Evolutionary conservation across 35 echinoderm and acorn worm genomes (phyloP).

Genomic region (Acanthaster planci): DNA sequence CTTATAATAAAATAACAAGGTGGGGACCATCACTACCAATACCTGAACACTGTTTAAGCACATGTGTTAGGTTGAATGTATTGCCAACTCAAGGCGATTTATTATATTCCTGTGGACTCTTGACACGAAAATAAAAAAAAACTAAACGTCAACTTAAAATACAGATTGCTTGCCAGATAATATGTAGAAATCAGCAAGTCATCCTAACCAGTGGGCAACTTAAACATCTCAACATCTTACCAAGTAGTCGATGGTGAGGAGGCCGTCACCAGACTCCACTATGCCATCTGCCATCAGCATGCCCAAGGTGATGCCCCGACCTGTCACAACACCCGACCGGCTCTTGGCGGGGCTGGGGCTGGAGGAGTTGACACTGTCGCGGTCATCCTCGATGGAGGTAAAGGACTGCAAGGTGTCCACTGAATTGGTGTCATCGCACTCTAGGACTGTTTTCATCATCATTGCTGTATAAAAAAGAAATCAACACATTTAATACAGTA

Average conservation of each 20-base stretch:
- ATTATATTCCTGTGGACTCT: no score
- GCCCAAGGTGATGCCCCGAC: constrained; percentile 80
- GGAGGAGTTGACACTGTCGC: constrained; percentile 71
- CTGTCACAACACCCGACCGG: constrained; percentile 61
- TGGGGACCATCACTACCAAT: no score
- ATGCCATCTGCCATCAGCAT: constrained; percentile 95
- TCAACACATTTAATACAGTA: no score
- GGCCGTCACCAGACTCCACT: constrained; percentile 79
- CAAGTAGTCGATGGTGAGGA: constrained; percentile 92
- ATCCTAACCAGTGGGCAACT: neutral
- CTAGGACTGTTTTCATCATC: constrained; percentile 51
- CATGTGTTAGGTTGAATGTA: no score
- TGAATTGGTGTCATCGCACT: constrained; percentile 79
- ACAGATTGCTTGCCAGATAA: no score
- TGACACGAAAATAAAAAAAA: no score
- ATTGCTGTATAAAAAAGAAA: constrained; percentile 54
- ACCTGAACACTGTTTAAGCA: no score
- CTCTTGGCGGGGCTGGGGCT: constrained; percentile 66
- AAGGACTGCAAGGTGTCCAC: constrained; percentile 40
- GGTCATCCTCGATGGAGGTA: constrained; percentile 40
- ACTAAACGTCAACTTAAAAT: no score
- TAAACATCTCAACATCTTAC: constrained; percentile 31
- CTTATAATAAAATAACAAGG: no score
- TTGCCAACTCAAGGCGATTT: no score
- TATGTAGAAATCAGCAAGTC: no score